Conservation (phyloP, 2,113 vertebrate species). For the Centropus unirufus region DNA sequence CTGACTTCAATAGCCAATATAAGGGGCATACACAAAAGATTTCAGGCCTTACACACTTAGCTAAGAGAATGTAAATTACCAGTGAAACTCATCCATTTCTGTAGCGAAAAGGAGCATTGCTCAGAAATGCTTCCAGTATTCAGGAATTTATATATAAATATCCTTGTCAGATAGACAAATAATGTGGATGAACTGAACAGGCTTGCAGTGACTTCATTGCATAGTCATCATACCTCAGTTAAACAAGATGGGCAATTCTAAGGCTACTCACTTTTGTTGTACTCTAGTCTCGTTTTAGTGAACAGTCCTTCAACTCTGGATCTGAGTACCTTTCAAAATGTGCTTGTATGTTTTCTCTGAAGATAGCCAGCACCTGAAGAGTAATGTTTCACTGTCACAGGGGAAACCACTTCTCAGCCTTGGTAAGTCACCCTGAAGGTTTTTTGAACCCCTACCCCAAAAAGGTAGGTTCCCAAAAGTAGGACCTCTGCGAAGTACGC, state of each 20-base stretch:
- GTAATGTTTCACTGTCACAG: neutral
- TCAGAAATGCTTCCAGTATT: neutral
- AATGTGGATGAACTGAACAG: neutral
- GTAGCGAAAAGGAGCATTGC: neutral
- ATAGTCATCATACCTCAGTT: neutral
- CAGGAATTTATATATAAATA: neutral
- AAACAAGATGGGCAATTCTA: neutral
- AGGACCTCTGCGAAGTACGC: neutral
- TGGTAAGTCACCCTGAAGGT: accelerated
- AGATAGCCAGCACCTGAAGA: neutral
- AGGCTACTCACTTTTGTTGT: neutral
- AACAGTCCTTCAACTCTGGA: neutral
- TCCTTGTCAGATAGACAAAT: neutral
- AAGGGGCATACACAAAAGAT: neutral
- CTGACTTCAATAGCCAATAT: neutral
- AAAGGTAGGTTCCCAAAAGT: too few species aligned
- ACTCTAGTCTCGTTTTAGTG: neutral
- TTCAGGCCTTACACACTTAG: neutral
- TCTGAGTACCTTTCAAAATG: neutral
- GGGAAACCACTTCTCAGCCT: neutral
- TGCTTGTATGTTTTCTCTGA: neutral
- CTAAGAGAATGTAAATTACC: neutral
- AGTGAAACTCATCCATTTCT: neutral
- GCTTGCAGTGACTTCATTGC: neutral
- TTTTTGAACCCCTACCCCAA: neutral